phyloP scores from a whole-genome alignment of 2,113 vertebrate genomes.

The Anser cygnoides region DNA sequence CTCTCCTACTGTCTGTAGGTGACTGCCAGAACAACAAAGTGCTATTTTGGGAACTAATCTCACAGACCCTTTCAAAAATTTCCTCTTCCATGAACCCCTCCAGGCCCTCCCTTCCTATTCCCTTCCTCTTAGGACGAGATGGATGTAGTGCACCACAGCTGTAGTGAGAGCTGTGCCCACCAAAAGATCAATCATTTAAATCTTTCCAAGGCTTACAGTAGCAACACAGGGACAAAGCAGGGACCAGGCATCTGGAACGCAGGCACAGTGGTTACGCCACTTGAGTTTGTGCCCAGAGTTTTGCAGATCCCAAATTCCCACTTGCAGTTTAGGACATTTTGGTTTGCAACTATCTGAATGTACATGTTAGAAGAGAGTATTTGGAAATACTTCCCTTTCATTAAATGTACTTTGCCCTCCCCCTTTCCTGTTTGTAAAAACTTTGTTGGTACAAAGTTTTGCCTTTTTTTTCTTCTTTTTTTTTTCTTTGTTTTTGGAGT shows the following conservation, averaged over 20 bases:
- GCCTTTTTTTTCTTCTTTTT: not conserved
- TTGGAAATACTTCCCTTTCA: not conserved
- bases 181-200: no score
- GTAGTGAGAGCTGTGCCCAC: not conserved
- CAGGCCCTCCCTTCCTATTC: not conserved
- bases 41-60: not conserved
- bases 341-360: not conserved
- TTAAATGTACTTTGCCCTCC: not conserved
- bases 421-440: not conserved
- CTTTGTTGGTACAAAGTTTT: not conserved
- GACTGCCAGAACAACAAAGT: not conserved
- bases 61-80: not conserved
- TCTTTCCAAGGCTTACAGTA: not conserved
- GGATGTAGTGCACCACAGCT: fast-evolving
- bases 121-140: not conserved
- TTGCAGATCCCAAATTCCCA: not conserved
- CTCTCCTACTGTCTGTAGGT: not conserved
- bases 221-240: not conserved
- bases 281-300: not conserved
- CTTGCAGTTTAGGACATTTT: not conserved
- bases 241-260: not conserved
- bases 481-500: not conserved
- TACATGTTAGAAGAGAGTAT: not conserved
- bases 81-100: not conserved
- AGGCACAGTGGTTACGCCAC: fast-evolving